A percentile compares a stretch with the other conserved stretches of the same genome.
Conservation (phyloP, 2,797 vertebrate species). For the Sebastes ruberrimus region DNA sequence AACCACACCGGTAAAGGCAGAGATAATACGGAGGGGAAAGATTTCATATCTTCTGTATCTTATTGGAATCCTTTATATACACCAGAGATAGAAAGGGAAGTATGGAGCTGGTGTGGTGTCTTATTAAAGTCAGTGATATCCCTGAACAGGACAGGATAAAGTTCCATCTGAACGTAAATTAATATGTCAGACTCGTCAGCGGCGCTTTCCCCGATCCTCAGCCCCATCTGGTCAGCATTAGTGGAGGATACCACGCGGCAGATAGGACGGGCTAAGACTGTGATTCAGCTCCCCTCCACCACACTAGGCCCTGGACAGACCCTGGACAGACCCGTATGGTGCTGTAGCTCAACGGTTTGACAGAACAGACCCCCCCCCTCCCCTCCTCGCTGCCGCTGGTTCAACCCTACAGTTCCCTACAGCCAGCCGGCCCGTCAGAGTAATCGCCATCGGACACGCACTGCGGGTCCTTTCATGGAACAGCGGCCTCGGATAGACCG, state of each 20-base stretch:
- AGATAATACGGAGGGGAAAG: background rate
- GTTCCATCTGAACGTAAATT: constrained; percentile 44
- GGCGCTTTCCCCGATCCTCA: constrained; percentile 13
- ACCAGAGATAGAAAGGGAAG: background rate
- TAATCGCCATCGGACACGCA: constrained; percentile 47
- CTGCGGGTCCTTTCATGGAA: constrained; percentile 47
- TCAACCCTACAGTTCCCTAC: constrained; percentile 23
- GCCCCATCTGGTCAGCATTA: constrained; percentile 57
- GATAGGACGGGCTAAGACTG: constrained; percentile 43
- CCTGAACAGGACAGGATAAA: constrained; percentile 30
- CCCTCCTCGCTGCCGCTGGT: background rate
- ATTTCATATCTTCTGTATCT: background rate
- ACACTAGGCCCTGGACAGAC: constrained; percentile 31
- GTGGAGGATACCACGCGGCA: constrained; percentile 47
- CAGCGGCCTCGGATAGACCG: constrained; percentile 18
- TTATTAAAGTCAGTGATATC: constrained; percentile 39
- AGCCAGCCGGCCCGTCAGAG: constrained; percentile 22
- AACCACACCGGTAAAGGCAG: background rate
- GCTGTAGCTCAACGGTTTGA: constrained; percentile 54
- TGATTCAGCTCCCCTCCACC: constrained; percentile 45
- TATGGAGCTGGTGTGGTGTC: constrained; percentile 13
- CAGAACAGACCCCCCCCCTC: background rate
- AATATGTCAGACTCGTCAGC: constrained; percentile 55
- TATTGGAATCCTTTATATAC: background rate
- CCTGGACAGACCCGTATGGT: constrained; percentile 49